Conservation (phyloP, 2,888 invertebrate genomes). For the Glomeris marginata region DNA sequence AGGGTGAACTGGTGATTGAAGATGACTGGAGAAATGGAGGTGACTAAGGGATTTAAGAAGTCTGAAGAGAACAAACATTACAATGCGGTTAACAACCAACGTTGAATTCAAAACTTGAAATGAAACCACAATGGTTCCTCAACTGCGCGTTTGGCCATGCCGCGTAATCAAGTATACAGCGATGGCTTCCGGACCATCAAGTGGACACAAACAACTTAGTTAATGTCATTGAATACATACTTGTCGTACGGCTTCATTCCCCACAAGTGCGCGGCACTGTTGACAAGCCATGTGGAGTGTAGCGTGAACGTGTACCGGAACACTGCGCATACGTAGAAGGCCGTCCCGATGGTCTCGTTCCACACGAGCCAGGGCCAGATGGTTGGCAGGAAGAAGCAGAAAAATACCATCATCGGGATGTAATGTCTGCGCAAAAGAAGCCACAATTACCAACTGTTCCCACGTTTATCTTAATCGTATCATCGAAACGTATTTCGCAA, state of each 20-base stretch:
- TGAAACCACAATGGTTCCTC: too few species aligned
- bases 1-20: too few species aligned
- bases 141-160: too few species aligned
- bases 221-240: conserved; percentile 31
- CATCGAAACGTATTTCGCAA: neutral
- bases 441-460: neutral
- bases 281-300: conserved; percentile 41
- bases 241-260: conserved; percentile 40
- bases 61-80: too few species aligned
- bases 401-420: conserved; percentile 52
- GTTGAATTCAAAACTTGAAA: too few species aligned
- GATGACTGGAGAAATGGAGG: too few species aligned
- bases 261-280: conserved; percentile 35
- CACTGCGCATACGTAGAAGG: conserved; percentile 30
- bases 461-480: neutral
- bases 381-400: conserved; percentile 66
- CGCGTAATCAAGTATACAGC: too few species aligned
- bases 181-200: too few species aligned
- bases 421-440: conserved; percentile 43
- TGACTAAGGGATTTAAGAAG: too few species aligned
- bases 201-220: too few species aligned
- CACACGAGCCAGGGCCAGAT: conserved; percentile 35
- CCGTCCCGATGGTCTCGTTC: conserved; percentile 30
- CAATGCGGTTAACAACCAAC: too few species aligned
- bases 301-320: conserved; percentile 31